Evolutionary conservation across 37 sponge, comb jelly and placozoan species (phyloP).

Genomic region (Eunapius fragilis): DNA sequence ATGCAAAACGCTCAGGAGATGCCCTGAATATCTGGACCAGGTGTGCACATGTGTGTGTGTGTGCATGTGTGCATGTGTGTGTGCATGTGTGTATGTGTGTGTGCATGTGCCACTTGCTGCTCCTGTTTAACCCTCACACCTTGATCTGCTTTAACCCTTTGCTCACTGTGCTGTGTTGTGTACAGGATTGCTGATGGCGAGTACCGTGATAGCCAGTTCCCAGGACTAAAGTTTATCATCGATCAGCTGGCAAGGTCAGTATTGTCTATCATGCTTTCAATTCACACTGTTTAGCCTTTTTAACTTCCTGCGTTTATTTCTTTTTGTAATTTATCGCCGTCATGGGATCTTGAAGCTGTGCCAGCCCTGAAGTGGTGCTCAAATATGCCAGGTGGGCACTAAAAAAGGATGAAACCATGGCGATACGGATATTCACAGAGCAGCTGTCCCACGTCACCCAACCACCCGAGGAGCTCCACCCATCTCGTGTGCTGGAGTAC

Average conservation of each 20-base stretch:
- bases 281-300: too few species aligned
- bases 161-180: too few species aligned
- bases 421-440: constrained; percentile 64
- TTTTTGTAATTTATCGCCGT: too few species aligned
- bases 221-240: constrained; percentile 66
- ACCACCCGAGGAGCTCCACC: constrained; percentile 2
- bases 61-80: too few species aligned
- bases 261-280: too few species aligned
- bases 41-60: constrained; percentile 7
- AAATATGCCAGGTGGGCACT: constrained; percentile 88
- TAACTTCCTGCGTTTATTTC: background rate
- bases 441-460: background rate
- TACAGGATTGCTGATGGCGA: constrained; percentile 62
- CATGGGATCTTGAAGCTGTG: constrained; percentile 13
- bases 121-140: background rate
- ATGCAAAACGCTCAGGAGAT: constrained; percentile 49
- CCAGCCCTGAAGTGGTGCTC: constrained; percentile 60
- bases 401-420: constrained; percentile 60
- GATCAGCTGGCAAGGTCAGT: constrained; percentile 74
- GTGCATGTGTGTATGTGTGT: too few species aligned
- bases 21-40: constrained; percentile 83
- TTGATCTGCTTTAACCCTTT: too few species aligned
- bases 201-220: constrained; percentile 44
- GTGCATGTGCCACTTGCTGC: background rate
- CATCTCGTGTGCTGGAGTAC: constrained; percentile 48